Conservation (phyloP, 2,797 vertebrate species). For the Microctenopoma stevenorrisi region DNA sequence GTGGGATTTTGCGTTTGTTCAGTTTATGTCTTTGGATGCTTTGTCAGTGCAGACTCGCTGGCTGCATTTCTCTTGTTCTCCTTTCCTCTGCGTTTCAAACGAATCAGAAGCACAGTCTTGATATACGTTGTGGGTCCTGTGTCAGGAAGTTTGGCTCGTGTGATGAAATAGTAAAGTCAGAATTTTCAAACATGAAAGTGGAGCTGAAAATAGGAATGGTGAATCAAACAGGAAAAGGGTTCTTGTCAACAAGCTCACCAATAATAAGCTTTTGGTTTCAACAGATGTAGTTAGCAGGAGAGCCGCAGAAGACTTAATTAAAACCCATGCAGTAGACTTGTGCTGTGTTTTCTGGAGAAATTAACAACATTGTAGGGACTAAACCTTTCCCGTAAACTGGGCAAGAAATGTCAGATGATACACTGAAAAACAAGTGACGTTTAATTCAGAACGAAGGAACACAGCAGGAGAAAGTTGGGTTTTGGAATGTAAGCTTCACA, state of each 20-base stretch:
- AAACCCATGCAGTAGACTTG: conserved; percentile 45
- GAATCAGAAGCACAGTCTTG: conserved; percentile 37
- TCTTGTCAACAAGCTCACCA: conserved; percentile 40
- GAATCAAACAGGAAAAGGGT: conserved; percentile 56
- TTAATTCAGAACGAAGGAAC: conserved; percentile 7
- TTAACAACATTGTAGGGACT: conserved; percentile 5
- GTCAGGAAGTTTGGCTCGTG: conserved; percentile 54
- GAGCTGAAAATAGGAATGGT: conserved; percentile 61
- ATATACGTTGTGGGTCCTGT: conserved; percentile 40
- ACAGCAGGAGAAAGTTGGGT: conserved; percentile 34
- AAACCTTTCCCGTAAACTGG: conserved; percentile 5
- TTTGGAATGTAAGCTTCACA: conserved; percentile 34
- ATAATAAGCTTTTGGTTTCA: conserved; percentile 46
- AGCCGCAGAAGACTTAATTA: conserved; percentile 59
- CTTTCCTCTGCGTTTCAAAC: conserved; percentile 12
- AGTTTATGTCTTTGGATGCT: conserved; percentile 16
- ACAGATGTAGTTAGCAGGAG: conserved; percentile 51
- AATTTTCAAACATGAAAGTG: conserved; percentile 57
- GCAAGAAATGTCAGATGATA: conserved; percentile 2
- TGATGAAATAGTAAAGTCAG: conserved; percentile 51
- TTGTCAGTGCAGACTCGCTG: conserved; percentile 11
- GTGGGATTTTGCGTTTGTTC: conserved; percentile 8
- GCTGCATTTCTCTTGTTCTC: conserved; percentile 1
- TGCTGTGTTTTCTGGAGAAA: conserved; percentile 33
- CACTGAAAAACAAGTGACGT: neutral